Evolutionary conservation across 2,797 vertebrate species (phyloP).

Genomic region (Lycodopsis pacificus): DNA sequence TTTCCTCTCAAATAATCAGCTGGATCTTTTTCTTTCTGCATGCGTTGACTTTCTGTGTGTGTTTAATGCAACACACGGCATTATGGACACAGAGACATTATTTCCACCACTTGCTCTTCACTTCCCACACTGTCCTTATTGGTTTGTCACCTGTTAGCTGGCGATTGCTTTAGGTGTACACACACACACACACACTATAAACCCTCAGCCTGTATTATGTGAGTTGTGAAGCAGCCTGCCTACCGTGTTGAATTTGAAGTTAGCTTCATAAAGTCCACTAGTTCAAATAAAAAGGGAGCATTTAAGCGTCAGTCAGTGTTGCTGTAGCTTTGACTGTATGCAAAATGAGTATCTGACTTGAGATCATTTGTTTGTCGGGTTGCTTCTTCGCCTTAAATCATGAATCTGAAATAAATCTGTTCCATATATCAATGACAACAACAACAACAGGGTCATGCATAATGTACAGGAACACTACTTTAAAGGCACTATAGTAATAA

Average conservation of each 20-base stretch:
- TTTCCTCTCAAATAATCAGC: slow-evolving; percentile 21
- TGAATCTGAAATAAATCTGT: slow-evolving; percentile 35
- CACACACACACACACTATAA: slow-evolving; percentile 1
- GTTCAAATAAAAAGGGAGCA: background rate
- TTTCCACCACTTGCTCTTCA: slow-evolving; percentile 15
- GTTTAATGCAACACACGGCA: slow-evolving; percentile 7
- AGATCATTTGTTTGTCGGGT: slow-evolving; percentile 5
- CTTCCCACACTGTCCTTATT: slow-evolving; percentile 16
- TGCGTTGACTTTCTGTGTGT: slow-evolving; percentile 25
- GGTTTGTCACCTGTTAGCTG: slow-evolving; percentile 49
- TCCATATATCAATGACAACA: slow-evolving; percentile 12
- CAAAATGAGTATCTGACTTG: slow-evolving; percentile 3
- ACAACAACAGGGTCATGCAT: slow-evolving; percentile 24
- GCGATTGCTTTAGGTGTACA: background rate
- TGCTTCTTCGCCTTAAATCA: slow-evolving; percentile 13
- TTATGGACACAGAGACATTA: slow-evolving; percentile 10
- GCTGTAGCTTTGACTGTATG: slow-evolving; percentile 3
- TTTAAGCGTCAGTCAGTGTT: slow-evolving; percentile 21
- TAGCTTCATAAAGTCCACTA: background rate
- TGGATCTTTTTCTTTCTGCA: slow-evolving; percentile 24
- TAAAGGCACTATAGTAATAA: slow-evolving; percentile 13
- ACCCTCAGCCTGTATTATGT: background rate
- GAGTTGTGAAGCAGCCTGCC: slow-evolving; percentile 1
- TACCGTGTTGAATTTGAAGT: slow-evolving; percentile 8
- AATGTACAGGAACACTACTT: slow-evolving; percentile 28